These are phyloP conservation scores for Elanus axillaris DNA, from an alignment of 2,113 vertebrate species.

Conservation along the genomic window DNA sequence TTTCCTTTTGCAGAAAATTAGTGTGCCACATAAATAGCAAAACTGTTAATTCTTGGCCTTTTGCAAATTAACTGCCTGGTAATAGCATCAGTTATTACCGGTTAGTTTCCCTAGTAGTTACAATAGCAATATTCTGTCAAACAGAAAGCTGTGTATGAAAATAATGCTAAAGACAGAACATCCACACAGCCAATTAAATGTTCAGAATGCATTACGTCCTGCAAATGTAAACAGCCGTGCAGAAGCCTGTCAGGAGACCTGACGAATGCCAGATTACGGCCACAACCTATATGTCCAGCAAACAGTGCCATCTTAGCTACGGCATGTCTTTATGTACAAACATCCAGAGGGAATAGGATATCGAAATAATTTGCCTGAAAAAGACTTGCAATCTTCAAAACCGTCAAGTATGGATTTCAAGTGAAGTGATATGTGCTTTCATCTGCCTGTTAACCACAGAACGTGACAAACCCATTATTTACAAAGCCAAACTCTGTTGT, in stretches of 20 bases:
- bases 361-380: slow-evolving; percentile 3
- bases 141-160: not conserved
- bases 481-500: not conserved
- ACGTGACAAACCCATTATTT: not conserved
- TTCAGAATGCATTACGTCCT: slow-evolving; percentile 4
- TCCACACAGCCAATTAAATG: not conserved
- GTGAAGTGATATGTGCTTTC: not conserved
- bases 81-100: slow-evolving; percentile 11
- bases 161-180: slow-evolving; percentile 6
- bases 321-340: accelerated
- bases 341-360: not conserved
- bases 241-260: not conserved
- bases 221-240: not conserved
- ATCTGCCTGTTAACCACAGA: not conserved
- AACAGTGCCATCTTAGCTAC: not conserved
- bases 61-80: slow-evolving; percentile 54
- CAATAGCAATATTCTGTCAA: slow-evolving; percentile 13
- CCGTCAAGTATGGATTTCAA: not conserved
- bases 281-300: not conserved
- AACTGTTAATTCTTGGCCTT: slow-evolving; percentile 53
- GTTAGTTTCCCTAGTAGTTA: slow-evolving; percentile 20
- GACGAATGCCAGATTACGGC: not conserved
- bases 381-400: slow-evolving; percentile 1
- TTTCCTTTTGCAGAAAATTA: slow-evolving; percentile 53
- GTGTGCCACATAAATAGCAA: slow-evolving; percentile 24